These are phyloP conservation scores for Scaptomyza reducta DNA, from an alignment of 2,888 invertebrate species.

Conservation along the genomic window DNA sequence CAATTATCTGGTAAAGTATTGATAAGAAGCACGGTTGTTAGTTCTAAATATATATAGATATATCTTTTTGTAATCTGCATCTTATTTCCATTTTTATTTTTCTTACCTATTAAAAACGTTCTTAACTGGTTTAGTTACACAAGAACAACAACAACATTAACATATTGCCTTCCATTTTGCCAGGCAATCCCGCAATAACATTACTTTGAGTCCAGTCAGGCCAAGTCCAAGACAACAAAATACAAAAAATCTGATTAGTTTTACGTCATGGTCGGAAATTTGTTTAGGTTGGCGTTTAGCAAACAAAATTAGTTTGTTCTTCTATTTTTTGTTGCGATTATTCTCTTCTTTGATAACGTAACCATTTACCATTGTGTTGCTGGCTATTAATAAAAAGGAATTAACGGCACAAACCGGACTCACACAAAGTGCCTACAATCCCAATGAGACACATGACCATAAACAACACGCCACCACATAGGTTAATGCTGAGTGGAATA, in stretches of 20 bases:
- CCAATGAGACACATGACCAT: slow-evolving; percentile 74
- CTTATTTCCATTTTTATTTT: background rate
- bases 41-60: background rate
- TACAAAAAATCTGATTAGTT: slow-evolving; percentile 66
- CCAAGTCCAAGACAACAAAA: slow-evolving; percentile 21
- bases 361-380: slow-evolving; percentile 51
- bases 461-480: slow-evolving; percentile 63
- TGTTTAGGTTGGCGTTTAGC: slow-evolving; percentile 50
- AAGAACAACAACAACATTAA: slow-evolving; percentile 1
- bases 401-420: slow-evolving; percentile 79
- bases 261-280: slow-evolving; percentile 34
- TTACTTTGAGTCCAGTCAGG: slow-evolving; percentile 26
- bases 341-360: slow-evolving; percentile 29
- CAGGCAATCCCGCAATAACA: slow-evolving; percentile 42
- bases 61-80: no score
- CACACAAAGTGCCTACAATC: slow-evolving; percentile 60
- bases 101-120: background rate
- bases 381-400: slow-evolving; percentile 78
- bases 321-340: slow-evolving; percentile 1
- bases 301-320: slow-evolving; percentile 55
- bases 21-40: slow-evolving; percentile 13
- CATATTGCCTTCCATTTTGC: slow-evolving; percentile 22
- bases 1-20: slow-evolving; percentile 17
- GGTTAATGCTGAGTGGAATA: slow-evolving; percentile 30
- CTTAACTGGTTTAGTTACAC: background rate